Conservation (phyloP, 2,888 invertebrate genomes). For the Idaea biselata region DNA sequence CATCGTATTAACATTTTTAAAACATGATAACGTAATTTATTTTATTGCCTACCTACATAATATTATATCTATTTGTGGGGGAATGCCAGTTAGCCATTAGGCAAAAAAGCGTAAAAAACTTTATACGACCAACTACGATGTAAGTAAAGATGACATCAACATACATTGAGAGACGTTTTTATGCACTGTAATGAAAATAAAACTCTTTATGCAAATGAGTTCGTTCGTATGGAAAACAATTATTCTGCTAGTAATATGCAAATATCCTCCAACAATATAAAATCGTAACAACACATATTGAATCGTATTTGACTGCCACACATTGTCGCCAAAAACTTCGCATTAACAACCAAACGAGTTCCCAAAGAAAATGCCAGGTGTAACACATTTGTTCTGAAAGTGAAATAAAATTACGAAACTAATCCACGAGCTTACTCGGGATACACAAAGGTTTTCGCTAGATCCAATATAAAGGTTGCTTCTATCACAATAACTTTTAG, state of each 20-base stretch:
- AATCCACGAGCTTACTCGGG: constrained; percentile 7
- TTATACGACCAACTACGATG: too few species aligned
- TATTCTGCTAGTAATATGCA: background rate
- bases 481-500: constrained; percentile 5
- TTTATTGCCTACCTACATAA: too few species aligned
- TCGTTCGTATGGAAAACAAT: background rate
- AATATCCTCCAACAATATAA: background rate
- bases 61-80: too few species aligned
- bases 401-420: constrained; percentile 6
- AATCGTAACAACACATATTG: background rate
- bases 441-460: constrained; percentile 10
- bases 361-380: constrained; percentile 7
- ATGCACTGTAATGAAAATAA: background rate
- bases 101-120: too few species aligned
- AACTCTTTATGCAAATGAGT: background rate
- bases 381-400: constrained; percentile 3
- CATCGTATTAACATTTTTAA: too few species aligned
- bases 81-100: too few species aligned
- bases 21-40: too few species aligned
- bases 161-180: too few species aligned
- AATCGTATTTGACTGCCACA: background rate
- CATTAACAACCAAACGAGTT: constrained; percentile 12
- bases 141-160: too few species aligned
- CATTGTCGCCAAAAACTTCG: constrained; percentile 9
- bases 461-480: constrained; percentile 8